Base-by-base conservation (phyloP, 1,140 invertebrate species). In the Physella acuta region DNA sequence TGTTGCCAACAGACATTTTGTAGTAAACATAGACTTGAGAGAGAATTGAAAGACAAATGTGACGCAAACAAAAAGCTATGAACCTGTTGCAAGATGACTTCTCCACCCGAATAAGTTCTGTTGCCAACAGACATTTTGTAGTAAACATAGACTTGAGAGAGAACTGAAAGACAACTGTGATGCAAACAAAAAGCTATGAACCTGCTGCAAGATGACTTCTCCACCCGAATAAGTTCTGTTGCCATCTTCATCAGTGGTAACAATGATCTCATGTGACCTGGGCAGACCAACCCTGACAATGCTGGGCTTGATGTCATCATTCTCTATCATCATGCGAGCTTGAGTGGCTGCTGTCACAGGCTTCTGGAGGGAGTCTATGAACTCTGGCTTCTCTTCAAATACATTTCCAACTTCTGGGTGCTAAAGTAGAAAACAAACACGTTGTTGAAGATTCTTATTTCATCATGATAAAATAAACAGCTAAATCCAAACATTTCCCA, bases 341-440 rank as follows among this genome's bases (percentile, higher is more conserved):
- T 73, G 66, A 17, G n/a, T 34, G 8, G 39, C 51, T 51, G 61
- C 33, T 62, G 64, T 71, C 11, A 68, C 70, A 17, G 73, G 71
- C 28, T 78, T 76, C 59, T 80, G 78, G n/a, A 75, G 72, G 16
- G 79, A 67, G 14, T 66, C 65, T 37, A 77, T 52, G 20, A 83
- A 69, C 33, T 78, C 79, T 1, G 67, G 70, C 14, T 76, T 56
- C 17, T 79, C 63, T 16, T 74, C 71, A 36, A 80, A 74, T 33
- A 80, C 56, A 24, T 76, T 60, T 1, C 71, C 44, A 20, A 75
- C 55, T 30, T 79, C 77, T 0, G 76, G 76, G 65, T 88, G 87
- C 66, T 68, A 39, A n/a, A n/a, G n/a, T n/a, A n/a, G n/a, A n/a
- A n/a, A n/a, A n/a, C n/a, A n/a, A n/a, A n/a, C n/a, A n/a, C n/a